Evolutionary conservation across 2,113 vertebrate genomes (phyloP).

Genomic region (Forbesichthys agassizii): DNA sequence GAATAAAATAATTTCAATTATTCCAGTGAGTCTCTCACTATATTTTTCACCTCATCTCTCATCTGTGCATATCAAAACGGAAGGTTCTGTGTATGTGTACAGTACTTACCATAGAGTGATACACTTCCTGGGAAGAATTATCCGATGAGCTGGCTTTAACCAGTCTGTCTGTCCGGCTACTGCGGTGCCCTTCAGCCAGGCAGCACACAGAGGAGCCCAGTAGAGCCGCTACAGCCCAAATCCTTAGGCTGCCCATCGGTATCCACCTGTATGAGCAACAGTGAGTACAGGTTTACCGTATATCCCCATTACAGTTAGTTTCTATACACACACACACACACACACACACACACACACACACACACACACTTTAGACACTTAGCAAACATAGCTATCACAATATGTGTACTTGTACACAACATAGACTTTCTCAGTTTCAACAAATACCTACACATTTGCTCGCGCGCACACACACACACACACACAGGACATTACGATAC

Average conservation of each 20-base stretch:
- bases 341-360: background rate
- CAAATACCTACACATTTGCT: background rate
- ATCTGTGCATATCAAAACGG: background rate
- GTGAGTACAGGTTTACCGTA: background rate
- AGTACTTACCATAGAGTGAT: conserved; percentile 75
- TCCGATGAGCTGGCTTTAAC: conserved; percentile 57
- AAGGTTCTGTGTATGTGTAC: background rate
- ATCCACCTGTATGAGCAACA: conserved; percentile 68
- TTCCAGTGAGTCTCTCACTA: background rate
- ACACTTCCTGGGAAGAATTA: conserved; percentile 39
- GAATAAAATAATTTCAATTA: background rate
- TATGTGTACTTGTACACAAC: too few relatives aligned
- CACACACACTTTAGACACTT: background rate
- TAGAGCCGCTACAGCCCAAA: conserved; percentile 81
- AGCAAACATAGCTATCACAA: too few relatives aligned
- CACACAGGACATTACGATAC: conserved; percentile 13
- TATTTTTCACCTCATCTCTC: background rate
- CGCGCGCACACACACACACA: conserved; percentile 1
- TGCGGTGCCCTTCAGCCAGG: conserved; percentile 78
- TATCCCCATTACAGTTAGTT: background rate
- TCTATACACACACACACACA: background rate
- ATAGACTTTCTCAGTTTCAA: background rate
- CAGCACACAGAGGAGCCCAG: conserved; percentile 75
- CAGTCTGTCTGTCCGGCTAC: conserved; percentile 65
- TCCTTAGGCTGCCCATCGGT: conserved; percentile 80